Evolutionary conservation across 1,140 invertebrate species (phyloP).

Genomic region (Pinna nobilis): DNA sequence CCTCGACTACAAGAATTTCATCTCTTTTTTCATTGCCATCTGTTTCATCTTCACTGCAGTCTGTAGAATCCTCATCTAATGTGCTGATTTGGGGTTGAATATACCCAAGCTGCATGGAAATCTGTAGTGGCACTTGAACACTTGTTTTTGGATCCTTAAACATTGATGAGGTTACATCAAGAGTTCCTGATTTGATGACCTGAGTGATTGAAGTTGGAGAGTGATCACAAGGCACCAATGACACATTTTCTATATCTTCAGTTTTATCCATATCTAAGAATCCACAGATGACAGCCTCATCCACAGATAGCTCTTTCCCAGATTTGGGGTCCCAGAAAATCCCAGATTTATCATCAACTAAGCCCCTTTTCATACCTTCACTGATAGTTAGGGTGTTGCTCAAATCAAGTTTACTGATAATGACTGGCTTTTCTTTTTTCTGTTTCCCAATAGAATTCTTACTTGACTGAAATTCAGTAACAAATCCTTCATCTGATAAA

Average conservation of each 20-base stretch:
- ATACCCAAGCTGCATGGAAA: constrained; percentile 82
- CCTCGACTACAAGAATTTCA: constrained; percentile 38
- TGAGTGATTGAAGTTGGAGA: constrained; percentile 73
- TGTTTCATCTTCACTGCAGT: not conserved
- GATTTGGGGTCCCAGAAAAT: constrained; percentile 82
- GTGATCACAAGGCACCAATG: constrained; percentile 27
- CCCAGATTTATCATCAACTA: constrained; percentile 85
- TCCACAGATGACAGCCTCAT: constrained; percentile 85
- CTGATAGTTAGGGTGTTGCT: constrained; percentile 62
- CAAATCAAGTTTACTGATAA: constrained; percentile 74
- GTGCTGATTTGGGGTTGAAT: constrained; percentile 78
- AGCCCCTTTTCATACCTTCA: constrained; percentile 63
- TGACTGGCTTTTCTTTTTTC: constrained; percentile 82
- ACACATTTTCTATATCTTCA: constrained; percentile 28
- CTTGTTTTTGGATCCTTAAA: constrained; percentile 82
- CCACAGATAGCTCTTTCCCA: constrained; percentile 86
- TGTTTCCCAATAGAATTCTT: constrained; percentile 76
- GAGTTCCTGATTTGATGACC: constrained; percentile 83
- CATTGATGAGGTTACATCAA: constrained; percentile 85
- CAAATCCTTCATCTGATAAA: constrained; percentile 29
- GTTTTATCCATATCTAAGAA: constrained; percentile 76
- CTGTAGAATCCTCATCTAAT: constrained; percentile 16
- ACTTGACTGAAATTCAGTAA: constrained; percentile 82
- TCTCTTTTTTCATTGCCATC: constrained; percentile 13
- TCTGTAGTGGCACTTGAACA: constrained; percentile 80